Base-by-base conservation (phyloP, 2,888 invertebrate genomes). In the Biston stratarius region DNA sequence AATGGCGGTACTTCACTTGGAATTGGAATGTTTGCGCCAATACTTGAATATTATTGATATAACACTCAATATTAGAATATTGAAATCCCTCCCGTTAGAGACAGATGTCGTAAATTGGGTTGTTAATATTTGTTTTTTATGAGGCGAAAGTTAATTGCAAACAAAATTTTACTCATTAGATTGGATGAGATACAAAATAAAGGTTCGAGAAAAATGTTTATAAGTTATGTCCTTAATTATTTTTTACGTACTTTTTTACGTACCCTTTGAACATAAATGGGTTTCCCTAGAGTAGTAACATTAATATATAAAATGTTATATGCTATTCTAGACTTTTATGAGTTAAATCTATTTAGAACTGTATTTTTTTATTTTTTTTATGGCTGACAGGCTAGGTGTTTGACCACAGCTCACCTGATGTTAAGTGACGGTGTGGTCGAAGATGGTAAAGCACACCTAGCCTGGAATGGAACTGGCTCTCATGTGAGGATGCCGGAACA, bases 11-110 rank as follows among this genome's bases (percentile, higher is more conserved):
- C 73, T 74, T 77, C 77, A 75, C 72, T 78, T 78, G 79, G 81
- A 84, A 87, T 87, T 86, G 78, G 87, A 87, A 88, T 86, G 85
- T 86, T 88, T 86, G 83, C 82, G 82, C 84, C 85, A 84, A 87
- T 88, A 83, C 87, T 89, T 83, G 84, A 85, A 86, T 85, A 86
- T 87, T 88, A 89, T 87, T 86, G 88, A 86, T 86, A 88, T 88
- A 84, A 66, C 72, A 68, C 73, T 73, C 69, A 79, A 83, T 83
- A 84, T 84, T 82, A 80, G 80, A 83, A 84, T 84, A 83, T 84
- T 83, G 83, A 82, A 83, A 84, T 83, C 84, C 83, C 68, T 71
- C 45, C 61, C 65, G 73, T 60, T 49, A 61, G 63, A 68, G 70
- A 69, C 73, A 72, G 70, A 69, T 75, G 73, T 71, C 58, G 62